phyloP scores from a whole-genome alignment of 2,113 vertebrate genomes.

The Rhinopomastus cyanomelas region DNA sequence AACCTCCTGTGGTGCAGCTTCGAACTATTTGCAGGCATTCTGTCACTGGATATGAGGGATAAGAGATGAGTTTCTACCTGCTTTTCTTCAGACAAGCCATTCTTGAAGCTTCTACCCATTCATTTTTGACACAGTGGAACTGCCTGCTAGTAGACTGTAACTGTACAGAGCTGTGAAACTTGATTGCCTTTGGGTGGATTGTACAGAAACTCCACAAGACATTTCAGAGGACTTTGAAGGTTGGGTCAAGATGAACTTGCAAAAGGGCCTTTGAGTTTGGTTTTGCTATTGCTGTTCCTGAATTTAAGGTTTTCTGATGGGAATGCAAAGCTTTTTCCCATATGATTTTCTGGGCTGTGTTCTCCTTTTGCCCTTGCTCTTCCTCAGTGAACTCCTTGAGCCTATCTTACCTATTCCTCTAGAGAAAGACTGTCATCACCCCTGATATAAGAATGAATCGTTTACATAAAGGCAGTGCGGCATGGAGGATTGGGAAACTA shows the following conservation, averaged over 20 bases:
- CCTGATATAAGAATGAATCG: fast-evolving
- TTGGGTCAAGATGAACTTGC: neutral
- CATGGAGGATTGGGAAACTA: fast-evolving
- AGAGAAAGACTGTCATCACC: neutral
- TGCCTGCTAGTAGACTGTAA: too few relatives aligned
- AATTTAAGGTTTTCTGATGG: too few relatives aligned
- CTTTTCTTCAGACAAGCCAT: too few relatives aligned
- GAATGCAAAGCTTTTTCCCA: fast-evolving
- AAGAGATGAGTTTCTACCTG: too few relatives aligned
- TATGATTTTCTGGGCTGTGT: too few relatives aligned
- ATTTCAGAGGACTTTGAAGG: too few relatives aligned
- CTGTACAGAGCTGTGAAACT: neutral
- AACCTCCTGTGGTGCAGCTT: too few relatives aligned
- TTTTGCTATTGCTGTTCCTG: neutral
- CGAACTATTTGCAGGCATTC: too few relatives aligned
- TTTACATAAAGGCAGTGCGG: neutral
- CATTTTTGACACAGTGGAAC: too few relatives aligned
- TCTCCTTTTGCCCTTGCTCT: neutral
- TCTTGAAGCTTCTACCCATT: too few relatives aligned
- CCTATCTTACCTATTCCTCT: neutral
- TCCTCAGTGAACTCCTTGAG: neutral
- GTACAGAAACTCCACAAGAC: neutral
- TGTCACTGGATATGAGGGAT: too few relatives aligned
- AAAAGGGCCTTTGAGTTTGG: neutral
- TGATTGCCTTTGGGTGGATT: neutral